Evolutionary conservation across 2,113 vertebrate genomes (phyloP).

Genomic region (Origma solitaria): DNA sequence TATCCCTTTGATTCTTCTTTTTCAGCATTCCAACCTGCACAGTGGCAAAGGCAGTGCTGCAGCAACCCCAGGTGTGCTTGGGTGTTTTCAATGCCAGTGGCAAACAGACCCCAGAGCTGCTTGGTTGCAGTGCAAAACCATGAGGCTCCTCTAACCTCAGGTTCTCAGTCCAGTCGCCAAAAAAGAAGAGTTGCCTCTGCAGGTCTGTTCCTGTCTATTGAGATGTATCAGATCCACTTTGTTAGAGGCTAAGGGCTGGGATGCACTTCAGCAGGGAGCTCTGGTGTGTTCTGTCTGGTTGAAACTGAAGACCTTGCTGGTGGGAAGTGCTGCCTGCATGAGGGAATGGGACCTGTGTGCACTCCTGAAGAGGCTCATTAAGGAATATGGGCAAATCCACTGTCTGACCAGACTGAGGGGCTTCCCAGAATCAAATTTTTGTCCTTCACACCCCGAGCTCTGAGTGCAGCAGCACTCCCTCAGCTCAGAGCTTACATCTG

Average conservation of each 20-base stretch:
- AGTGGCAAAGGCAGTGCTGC: not conserved
- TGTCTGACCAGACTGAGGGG: not conserved
- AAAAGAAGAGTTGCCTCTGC: not conserved
- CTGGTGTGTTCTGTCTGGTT: not conserved
- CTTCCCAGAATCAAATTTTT: not conserved
- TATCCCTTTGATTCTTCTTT: not conserved
- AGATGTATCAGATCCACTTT: not conserved
- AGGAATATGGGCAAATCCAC: not conserved
- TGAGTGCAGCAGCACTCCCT: not conserved
- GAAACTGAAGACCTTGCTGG: not conserved
- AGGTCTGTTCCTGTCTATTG: not conserved
- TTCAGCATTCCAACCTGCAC: not conserved
- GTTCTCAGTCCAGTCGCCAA: not conserved
- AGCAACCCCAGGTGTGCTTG: not conserved
- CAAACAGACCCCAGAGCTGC: not conserved
- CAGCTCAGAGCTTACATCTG: not conserved
- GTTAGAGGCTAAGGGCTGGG: not conserved
- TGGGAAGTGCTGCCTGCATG: not conserved
- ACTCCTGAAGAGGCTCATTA: not conserved
- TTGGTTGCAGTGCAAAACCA: not conserved
- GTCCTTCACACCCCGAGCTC: not conserved
- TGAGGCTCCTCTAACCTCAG: not conserved
- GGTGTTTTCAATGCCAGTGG: not conserved
- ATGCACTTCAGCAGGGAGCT: not conserved
- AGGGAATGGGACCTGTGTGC: not conserved